Evolutionary conservation across 1,140 invertebrate genomes (phyloP).

Genomic region (Hestina assimilis): DNA sequence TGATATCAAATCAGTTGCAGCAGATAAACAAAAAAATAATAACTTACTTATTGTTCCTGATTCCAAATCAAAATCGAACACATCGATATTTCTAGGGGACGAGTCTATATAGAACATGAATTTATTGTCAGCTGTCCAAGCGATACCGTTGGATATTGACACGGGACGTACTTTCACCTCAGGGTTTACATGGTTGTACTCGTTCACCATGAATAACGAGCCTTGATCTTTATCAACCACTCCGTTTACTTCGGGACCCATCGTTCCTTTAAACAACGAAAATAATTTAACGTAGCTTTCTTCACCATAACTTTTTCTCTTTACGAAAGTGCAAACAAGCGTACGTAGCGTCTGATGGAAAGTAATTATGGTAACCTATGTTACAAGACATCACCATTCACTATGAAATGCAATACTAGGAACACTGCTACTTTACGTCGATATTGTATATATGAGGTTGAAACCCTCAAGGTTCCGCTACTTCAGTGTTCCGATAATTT

Average conservation of each 20-base stretch:
- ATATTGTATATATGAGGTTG: no score
- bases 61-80: slow-evolving; percentile 86
- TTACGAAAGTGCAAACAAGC: no score
- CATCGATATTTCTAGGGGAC: slow-evolving; percentile 82
- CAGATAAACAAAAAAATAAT: background rate
- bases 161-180: slow-evolving; percentile 59
- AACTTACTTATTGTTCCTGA: slow-evolving; percentile 83
- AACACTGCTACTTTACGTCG: no score
- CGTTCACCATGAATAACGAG: slow-evolving; percentile 61
- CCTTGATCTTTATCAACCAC: slow-evolving; percentile 54
- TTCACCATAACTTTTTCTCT: no score
- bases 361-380: no score
- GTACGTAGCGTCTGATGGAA: no score
- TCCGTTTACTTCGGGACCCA: slow-evolving; percentile 60
- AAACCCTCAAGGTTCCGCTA: no score
- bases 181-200: slow-evolving; percentile 50
- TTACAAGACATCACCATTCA: no score
- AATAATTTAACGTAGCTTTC: background rate
- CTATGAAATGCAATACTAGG: no score
- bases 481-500: no score
- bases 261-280: slow-evolving; percentile 55
- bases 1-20: no score
- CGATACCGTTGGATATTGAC: slow-evolving; percentile 89
- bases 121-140: slow-evolving; percentile 86
- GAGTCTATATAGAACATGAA: slow-evolving; percentile 90